Conservation (phyloP, 30 jellyfish, hydroid and myxozoan genomes). For the Turritopsis rubra region DNA sequence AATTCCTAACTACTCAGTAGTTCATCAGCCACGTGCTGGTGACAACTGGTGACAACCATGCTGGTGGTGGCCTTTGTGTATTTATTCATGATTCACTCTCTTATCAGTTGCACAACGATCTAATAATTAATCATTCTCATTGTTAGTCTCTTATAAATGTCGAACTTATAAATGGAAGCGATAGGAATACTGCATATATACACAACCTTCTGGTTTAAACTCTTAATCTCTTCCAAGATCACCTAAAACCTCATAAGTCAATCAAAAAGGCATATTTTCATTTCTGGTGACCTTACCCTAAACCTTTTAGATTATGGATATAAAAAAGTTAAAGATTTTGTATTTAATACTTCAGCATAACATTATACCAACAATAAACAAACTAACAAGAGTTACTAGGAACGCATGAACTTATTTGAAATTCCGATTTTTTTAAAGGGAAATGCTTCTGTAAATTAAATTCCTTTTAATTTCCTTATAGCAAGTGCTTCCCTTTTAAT, state of each 20-base stretch:
- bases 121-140: background rate
- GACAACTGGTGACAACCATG: background rate
- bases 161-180: background rate
- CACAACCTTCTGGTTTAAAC: slow-evolving; percentile 6
- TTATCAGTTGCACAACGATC: background rate
- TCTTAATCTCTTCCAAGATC: background rate
- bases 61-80: slow-evolving; percentile 6
- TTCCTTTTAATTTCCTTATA: too few relatives aligned
- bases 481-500: too few relatives aligned
- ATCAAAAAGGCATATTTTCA: background rate
- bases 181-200: background rate
- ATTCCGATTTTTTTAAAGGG: too few relatives aligned
- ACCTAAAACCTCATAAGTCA: background rate
- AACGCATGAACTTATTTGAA: background rate
- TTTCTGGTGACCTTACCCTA: background rate
- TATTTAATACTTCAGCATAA: background rate
- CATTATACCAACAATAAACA: background rate
- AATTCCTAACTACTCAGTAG: background rate
- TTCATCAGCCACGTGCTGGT: slow-evolving; percentile 6
- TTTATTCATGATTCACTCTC: background rate
- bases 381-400: slow-evolving; percentile 2
- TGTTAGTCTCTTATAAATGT: slow-evolving; percentile 1
- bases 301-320: background rate
- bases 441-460: too few relatives aligned
- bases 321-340: background rate